A percentile compares a stretch with the other conserved stretches of the same genome.
phyloP scores from a whole-genome alignment of 2,113 vertebrate genomes.

The Engystomops pustulosus region DNA sequence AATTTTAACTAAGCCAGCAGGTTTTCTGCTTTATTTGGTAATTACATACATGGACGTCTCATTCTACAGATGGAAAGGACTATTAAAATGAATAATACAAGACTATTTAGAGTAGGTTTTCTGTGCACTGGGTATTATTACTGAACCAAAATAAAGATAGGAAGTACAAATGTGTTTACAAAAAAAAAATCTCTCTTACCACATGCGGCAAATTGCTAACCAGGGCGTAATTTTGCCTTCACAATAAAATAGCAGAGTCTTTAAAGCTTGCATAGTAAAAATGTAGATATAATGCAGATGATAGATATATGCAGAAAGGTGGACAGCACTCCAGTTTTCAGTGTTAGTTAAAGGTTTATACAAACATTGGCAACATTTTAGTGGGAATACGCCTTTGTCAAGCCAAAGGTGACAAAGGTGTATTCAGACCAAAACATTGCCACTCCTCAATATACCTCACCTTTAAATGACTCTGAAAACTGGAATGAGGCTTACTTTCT shows the following conservation, averaged over 20 bases:
- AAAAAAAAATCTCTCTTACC: constrained; percentile 21
- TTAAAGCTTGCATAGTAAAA: constrained; percentile 3
- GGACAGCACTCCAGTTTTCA: too few relatives aligned
- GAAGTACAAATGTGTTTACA: constrained; percentile 40
- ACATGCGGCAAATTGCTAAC: constrained; percentile 24
- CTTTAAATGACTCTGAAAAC: too few relatives aligned
- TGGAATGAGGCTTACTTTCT: too few relatives aligned
- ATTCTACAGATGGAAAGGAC: constrained; percentile 52
- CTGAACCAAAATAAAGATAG: constrained; percentile 31
- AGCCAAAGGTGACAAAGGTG: too few relatives aligned
- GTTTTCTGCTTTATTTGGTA: constrained; percentile 55
- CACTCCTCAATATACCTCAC: too few relatives aligned
- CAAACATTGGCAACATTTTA: too few relatives aligned
- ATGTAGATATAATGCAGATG: neutral
- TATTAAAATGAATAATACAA: constrained; percentile 57
- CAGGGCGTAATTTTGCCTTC: neutral
- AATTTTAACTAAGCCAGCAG: constrained; percentile 40
- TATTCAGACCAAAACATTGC: too few relatives aligned
- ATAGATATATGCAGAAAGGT: neutral
- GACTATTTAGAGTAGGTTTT: constrained; percentile 27
- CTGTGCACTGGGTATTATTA: constrained; percentile 43
- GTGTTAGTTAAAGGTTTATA: too few relatives aligned
- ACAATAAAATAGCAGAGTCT: constrained; percentile 40
- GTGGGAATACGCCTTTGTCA: too few relatives aligned
- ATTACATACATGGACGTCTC: constrained; percentile 38